These are phyloP conservation scores for Eremobia ochroleuca DNA, from an alignment of 2,888 invertebrate species.

Conservation along the genomic window DNA sequence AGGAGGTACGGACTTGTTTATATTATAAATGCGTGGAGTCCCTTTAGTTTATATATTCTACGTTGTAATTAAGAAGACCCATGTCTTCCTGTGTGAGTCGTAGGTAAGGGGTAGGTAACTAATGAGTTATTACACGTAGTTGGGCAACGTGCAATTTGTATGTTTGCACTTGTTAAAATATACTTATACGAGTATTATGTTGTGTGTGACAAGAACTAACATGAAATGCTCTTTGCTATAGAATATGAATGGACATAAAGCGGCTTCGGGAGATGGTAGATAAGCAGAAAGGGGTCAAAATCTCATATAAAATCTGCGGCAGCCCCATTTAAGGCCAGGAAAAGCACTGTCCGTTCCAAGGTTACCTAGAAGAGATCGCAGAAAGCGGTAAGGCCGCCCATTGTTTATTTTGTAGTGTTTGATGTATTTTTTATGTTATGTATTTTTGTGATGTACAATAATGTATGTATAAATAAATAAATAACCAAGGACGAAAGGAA, in stretches of 20 bases:
- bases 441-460: too few species aligned
- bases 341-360: too few species aligned
- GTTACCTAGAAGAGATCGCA: too few species aligned
- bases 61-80: constrained; percentile 50
- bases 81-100: constrained; percentile 38
- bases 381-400: too few species aligned
- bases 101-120: constrained; percentile 39
- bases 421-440: too few species aligned
- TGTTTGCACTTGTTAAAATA: constrained; percentile 28
- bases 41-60: constrained; percentile 23
- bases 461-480: too few species aligned
- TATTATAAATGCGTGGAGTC: constrained; percentile 26
- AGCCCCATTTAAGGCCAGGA: too few species aligned
- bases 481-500: neutral
- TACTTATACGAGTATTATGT: neutral
- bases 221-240: neutral
- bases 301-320: neutral
- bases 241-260: neutral
- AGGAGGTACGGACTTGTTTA: constrained; percentile 43
- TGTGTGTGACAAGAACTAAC: neutral
- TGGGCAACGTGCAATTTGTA: constrained; percentile 17
- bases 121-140: constrained; percentile 47
- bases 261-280: neutral
- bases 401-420: too few species aligned
- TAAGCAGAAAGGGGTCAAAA: neutral